Percentiles rank a stretch among this genome's conserved stretches.
phyloP scores from a whole-genome alignment of 2,888 invertebrate species.

The Melangyna quadrimaculata region DNA sequence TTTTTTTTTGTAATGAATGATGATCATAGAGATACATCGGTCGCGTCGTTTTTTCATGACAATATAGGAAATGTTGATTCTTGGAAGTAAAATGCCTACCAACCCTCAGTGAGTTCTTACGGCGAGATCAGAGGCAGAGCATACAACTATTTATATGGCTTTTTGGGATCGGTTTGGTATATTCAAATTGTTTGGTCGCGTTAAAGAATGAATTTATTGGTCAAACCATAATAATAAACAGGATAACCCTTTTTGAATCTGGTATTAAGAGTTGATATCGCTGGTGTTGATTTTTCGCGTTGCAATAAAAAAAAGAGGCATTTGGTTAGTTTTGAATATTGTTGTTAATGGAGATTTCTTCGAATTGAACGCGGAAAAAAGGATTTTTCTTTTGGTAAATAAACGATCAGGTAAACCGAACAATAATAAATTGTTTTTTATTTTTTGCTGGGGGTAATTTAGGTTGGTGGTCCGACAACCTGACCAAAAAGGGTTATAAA shows the following conservation, averaged over 20 bases:
- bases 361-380: constrained; percentile 49
- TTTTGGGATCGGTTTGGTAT: constrained; percentile 1
- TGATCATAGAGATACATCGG: not conserved
- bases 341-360: constrained; percentile 43
- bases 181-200: constrained; percentile 68
- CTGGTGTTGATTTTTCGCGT: constrained; percentile 65
- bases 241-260: constrained; percentile 46
- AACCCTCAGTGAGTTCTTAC: constrained; percentile 15
- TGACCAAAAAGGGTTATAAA: constrained; percentile 54
- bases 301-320: constrained; percentile 64
- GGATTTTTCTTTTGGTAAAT: constrained; percentile 17
- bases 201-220: constrained; percentile 59
- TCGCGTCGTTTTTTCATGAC: not conserved
- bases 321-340: constrained; percentile 38
- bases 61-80: constrained; percentile 42
- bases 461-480: constrained; percentile 55
- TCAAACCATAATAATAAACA: constrained; percentile 15
- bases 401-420: constrained; percentile 59
- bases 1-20: constrained; percentile 39
- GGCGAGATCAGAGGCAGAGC: constrained; percentile 49
- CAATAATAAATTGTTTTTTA: constrained; percentile 56
- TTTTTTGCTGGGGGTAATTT: constrained; percentile 53
- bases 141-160: not conserved
- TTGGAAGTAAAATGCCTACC: constrained; percentile 48
- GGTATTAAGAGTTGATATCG: not conserved